Evolutionary conservation across 2,113 vertebrate species (phyloP).

Genomic region (Chionodraco myersi): DNA sequence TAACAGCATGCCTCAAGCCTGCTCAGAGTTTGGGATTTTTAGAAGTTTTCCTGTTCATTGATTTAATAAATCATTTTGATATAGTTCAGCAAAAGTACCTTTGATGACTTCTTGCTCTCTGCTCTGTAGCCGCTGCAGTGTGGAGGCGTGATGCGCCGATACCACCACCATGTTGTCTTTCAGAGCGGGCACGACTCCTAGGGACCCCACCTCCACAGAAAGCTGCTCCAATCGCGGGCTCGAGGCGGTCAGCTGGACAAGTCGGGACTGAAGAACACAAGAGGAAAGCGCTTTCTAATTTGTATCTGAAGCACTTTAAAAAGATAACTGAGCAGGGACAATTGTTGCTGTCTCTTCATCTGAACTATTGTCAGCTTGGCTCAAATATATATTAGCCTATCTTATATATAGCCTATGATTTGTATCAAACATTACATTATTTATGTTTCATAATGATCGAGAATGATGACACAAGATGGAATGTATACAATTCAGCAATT

Average conservation of each 20-base stretch:
- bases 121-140: slow-evolving; percentile 82
- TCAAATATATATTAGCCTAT: neutral
- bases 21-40: neutral
- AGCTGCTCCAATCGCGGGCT: slow-evolving; percentile 79
- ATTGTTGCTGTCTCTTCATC: neutral
- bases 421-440: too few species aligned
- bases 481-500: neutral
- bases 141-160: slow-evolving; percentile 75
- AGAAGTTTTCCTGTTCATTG: neutral
- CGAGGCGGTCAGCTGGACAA: slow-evolving; percentile 79
- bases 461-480: neutral
- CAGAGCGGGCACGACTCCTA: slow-evolving; percentile 81
- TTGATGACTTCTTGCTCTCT: slow-evolving; percentile 77
- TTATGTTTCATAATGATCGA: too few species aligned
- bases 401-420: too few species aligned
- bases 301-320: neutral
- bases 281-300: neutral
- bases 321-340: too few species aligned
- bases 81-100: slow-evolving; percentile 73
- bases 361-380: neutral
- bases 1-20: neutral
- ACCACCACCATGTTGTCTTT: slow-evolving; percentile 80
- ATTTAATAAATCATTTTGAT: neutral
- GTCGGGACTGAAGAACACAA: slow-evolving; percentile 75
- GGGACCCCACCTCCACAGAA: slow-evolving; percentile 70